These are phyloP conservation scores for Carterocephalus palaemon DNA, from an alignment of 2,888 invertebrate species.

Conservation along the genomic window DNA sequence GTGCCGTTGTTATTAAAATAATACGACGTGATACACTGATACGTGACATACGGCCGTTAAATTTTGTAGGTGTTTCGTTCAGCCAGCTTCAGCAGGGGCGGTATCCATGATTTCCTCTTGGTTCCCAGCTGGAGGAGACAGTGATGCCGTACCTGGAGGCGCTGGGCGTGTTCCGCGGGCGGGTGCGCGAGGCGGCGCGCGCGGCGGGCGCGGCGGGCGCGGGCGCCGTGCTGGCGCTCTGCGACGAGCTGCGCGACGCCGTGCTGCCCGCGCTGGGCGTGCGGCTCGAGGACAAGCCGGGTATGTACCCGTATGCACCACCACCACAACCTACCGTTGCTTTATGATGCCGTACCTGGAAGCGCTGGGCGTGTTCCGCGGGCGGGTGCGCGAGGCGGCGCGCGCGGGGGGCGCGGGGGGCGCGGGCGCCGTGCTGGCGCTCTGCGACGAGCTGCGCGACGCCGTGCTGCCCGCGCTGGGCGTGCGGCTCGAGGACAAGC, in stretches of 20 bases:
- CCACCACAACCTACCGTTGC: too few relatives aligned
- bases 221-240: constrained; percentile 86
- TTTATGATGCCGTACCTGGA: constrained; percentile 95
- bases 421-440: constrained; percentile 84
- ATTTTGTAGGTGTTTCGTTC: too few relatives aligned
- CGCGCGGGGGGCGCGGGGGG: constrained; percentile 65
- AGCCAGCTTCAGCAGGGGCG: too few relatives aligned
- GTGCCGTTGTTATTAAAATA: too few relatives aligned
- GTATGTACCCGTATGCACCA: too few relatives aligned
- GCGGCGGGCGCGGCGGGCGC: constrained; percentile 71
- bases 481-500: constrained; percentile 95
- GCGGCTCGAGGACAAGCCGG: constrained; percentile 94
- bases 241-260: constrained; percentile 92
- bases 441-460: constrained; percentile 94
- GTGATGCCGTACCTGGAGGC: constrained; percentile 94
- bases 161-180: constrained; percentile 91
- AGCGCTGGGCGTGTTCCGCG: constrained; percentile 91
- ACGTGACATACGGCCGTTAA: too few relatives aligned
- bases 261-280: constrained; percentile 95
- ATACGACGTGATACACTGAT: too few relatives aligned
- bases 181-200: constrained; percentile 84
- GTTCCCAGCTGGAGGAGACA: constrained; percentile 82
- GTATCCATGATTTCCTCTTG: not conserved
- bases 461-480: constrained; percentile 92
- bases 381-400: constrained; percentile 82